Conservation (phyloP, 2,797 vertebrate species). For the Lacerta agilis region DNA sequence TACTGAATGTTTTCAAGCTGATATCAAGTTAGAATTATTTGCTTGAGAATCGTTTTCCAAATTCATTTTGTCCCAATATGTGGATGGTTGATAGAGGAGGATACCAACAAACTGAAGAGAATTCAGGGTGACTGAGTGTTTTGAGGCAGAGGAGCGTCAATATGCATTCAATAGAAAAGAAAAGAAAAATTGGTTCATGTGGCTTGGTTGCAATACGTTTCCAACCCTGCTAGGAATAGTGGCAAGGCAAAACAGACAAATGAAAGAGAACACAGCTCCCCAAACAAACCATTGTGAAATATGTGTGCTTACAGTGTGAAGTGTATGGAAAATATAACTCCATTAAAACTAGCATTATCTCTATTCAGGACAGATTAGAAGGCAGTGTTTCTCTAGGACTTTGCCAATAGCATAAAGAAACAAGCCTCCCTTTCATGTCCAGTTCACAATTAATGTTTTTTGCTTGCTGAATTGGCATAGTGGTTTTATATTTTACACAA, state of each 20-base stretch:
- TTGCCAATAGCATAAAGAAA: background rate
- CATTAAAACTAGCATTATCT: background rate
- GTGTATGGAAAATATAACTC: background rate
- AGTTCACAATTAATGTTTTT: background rate
- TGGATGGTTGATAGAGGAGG: background rate
- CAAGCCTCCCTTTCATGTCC: background rate
- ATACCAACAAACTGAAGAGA: background rate
- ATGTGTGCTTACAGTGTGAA: background rate
- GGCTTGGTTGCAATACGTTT: too few relatives aligned
- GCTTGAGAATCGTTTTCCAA: background rate
- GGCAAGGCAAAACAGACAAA: too few relatives aligned
- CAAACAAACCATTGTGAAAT: background rate
- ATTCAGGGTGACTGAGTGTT: background rate
- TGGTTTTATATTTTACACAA: background rate
- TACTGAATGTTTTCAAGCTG: background rate
- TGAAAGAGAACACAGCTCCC: background rate
- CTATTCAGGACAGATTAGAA: background rate
- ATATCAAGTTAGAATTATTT: background rate
- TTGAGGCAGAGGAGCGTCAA: too few relatives aligned
- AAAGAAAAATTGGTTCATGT: too few relatives aligned
- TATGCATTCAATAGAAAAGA: too few relatives aligned
- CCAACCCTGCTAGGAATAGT: too few relatives aligned
- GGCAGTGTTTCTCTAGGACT: background rate
- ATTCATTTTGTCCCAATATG: background rate
- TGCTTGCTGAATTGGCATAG: background rate